Evolutionary conservation across 2,113 vertebrate species (phyloP).

Genomic region (Echinops telfairi): DNA sequence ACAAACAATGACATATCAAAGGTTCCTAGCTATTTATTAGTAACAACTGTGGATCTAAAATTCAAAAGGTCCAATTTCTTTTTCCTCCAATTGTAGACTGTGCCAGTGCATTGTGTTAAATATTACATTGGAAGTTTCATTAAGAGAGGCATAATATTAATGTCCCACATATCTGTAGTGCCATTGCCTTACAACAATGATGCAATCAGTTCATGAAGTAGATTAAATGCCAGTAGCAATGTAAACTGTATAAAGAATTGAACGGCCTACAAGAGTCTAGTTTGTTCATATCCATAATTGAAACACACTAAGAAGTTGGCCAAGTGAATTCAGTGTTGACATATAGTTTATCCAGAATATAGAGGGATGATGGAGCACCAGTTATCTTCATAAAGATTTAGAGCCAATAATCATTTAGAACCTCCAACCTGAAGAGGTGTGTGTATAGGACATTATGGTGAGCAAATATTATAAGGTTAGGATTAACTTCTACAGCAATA

Average conservation of each 20-base stretch:
- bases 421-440: slow-evolving; percentile 9
- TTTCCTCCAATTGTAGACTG: neutral
- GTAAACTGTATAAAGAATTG: slow-evolving; percentile 10
- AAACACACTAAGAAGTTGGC: slow-evolving; percentile 35
- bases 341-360: slow-evolving; percentile 58
- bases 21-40: neutral
- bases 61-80: neutral
- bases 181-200: neutral
- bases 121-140: neutral
- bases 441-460: slow-evolving; percentile 58
- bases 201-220: neutral
- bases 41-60: neutral
- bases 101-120: neutral
- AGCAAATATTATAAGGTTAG: slow-evolving; percentile 62
- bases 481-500: slow-evolving; percentile 59
- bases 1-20: neutral
- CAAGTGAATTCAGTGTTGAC: slow-evolving; percentile 25
- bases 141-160: neutral
- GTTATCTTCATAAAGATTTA: slow-evolving; percentile 61
- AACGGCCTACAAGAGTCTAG: neutral
- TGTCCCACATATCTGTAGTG: neutral
- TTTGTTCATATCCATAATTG: slow-evolving; percentile 43
- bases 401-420: slow-evolving; percentile 33
- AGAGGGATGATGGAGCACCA: slow-evolving; percentile 50
- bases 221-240: slow-evolving; percentile 10